Conservation (phyloP, 2,888 invertebrate species). For the Trisateles emortualis region DNA sequence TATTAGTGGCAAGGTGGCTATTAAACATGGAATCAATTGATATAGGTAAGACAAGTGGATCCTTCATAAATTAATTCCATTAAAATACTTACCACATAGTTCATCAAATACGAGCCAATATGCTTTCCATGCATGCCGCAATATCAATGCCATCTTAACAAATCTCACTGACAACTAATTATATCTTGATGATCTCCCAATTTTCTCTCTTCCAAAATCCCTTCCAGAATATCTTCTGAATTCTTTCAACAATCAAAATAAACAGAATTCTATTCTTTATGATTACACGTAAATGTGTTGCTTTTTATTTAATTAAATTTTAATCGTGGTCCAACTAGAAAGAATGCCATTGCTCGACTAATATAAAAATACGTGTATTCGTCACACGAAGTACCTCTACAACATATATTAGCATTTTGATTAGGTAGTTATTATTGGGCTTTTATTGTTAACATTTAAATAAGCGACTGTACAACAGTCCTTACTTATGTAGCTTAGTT, state of each 20-base stretch:
- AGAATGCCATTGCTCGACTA: constrained; percentile 21
- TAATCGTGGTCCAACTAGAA: background rate
- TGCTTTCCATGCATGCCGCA: constrained; percentile 60
- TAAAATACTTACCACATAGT: constrained; percentile 71
- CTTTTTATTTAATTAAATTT: background rate
- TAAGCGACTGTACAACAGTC: background rate
- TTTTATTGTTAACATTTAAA: constrained; percentile 15
- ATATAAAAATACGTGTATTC: constrained; percentile 4
- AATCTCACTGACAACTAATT: background rate
- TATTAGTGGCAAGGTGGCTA: too few relatives aligned
- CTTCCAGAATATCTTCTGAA: background rate
- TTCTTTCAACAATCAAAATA: background rate
- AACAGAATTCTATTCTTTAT: too few relatives aligned
- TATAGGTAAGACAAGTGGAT: too few relatives aligned
- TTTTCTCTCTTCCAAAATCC: background rate
- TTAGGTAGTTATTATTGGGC: constrained; percentile 7
- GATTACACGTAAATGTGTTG: too few relatives aligned
- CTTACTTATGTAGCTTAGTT: too few relatives aligned
- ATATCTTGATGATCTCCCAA: background rate
- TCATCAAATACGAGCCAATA: constrained; percentile 71
- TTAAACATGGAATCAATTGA: too few relatives aligned
- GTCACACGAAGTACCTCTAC: background rate
- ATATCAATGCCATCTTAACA: constrained; percentile 68
- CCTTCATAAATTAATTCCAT: too few relatives aligned
- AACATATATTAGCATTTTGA: constrained; percentile 38